Percentiles rank a stretch among this genome's conserved stretches.
Conservation (phyloP, 2,888 invertebrate genomes). For the Sphecodes monilicornis region DNA sequence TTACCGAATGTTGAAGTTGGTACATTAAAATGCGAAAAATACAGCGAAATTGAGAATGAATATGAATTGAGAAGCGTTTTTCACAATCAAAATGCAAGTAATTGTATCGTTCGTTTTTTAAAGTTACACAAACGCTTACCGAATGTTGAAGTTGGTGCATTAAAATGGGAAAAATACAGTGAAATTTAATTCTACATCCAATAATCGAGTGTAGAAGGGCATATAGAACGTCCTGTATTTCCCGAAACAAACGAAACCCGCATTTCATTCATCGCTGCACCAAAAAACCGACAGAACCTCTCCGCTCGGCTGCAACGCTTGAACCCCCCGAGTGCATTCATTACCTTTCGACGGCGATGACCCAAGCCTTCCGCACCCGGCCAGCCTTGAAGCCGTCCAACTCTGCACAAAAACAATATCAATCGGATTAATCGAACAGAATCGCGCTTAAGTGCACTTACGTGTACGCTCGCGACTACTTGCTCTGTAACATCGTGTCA, state of each 20-base stretch:
- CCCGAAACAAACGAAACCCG: neutral
- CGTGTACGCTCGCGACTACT: neutral
- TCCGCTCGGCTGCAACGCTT: neutral
- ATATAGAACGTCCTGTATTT: neutral
- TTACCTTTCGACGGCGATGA: constrained; percentile 98
- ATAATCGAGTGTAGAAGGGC: neutral
- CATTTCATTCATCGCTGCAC: neutral
- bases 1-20: too few species aligned
- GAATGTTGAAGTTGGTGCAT: neutral
- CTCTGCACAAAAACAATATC: constrained; percentile 75
- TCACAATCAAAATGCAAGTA: too few species aligned
- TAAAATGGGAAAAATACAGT: neutral
- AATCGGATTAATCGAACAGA: constrained; percentile 45
- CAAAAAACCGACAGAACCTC: neutral
- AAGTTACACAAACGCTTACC: too few species aligned
- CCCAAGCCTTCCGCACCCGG: constrained; percentile 96
- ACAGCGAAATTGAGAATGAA: too few species aligned
- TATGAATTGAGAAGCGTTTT: too few species aligned
- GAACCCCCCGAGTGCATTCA: neutral
- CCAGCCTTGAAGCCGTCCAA: constrained; percentile 82
- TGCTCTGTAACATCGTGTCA: neutral
- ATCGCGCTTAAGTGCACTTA: neutral
- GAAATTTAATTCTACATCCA: neutral
- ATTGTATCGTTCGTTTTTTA: too few species aligned
- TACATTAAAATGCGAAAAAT: too few species aligned